phyloP scores from a whole-genome alignment of 1,140 invertebrate species.

The Leptonema lineaticorne region DNA sequence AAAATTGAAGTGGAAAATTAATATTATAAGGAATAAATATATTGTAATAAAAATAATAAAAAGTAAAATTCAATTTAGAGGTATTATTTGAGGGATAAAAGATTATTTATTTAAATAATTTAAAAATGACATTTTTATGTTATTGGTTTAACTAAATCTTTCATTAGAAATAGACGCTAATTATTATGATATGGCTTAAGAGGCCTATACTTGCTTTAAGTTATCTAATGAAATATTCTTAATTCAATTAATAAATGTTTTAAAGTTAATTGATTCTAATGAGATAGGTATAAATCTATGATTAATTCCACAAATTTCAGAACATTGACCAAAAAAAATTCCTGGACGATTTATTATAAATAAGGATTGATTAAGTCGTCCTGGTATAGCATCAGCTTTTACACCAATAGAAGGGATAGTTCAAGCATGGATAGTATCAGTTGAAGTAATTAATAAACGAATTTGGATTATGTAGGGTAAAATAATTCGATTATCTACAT shows the following conservation, averaged over 20 bases:
- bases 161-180: conserved; percentile 61
- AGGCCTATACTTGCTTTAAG: conserved; percentile 63
- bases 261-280: conserved; percentile 58
- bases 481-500: conserved; percentile 64
- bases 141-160: conserved; percentile 56
- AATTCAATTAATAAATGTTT: conserved; percentile 61
- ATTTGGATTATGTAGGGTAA: conserved; percentile 60
- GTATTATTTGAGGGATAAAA: conserved; percentile 59
- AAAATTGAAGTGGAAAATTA: no score
- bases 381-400: conserved; percentile 67
- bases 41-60: conserved; percentile 53
- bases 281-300: conserved; percentile 77
- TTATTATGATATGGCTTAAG: conserved; percentile 55
- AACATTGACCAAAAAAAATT: conserved; percentile 71
- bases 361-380: conserved; percentile 65
- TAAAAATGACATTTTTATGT: conserved; percentile 60
- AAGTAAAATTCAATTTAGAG: conserved; percentile 56
- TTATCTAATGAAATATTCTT: conserved; percentile 61
- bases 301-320: conserved; percentile 76
- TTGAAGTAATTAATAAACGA: conserved; percentile 60
- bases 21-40: conserved; percentile 54
- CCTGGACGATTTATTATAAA: conserved; percentile 60
- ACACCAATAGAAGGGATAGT: conserved; percentile 62
- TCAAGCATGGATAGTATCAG: conserved; percentile 72
- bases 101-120: conserved; percentile 57